Evolutionary conservation across 2,888 invertebrate genomes (phyloP), one percentile per base, ranked within the genome.

Genomic region (Lagria hirta): DNA sequence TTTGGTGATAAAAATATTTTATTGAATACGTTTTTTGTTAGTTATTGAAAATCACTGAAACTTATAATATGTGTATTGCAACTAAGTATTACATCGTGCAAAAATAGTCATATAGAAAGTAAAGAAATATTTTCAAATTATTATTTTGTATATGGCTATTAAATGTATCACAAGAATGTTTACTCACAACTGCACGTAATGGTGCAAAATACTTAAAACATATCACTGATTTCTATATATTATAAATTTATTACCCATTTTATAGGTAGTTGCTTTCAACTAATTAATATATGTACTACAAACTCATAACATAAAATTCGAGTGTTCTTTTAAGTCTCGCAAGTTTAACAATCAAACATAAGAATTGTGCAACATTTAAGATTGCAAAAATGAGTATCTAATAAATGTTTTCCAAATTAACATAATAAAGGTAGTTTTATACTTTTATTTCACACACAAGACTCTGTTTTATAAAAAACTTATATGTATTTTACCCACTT

Each of bases 1-100:
- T n/a, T n/a, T n/a, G 37, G 30, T 66, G 67, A 68, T 68, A 68
- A 66, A 69, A 68, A 70, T 68, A 67, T 69, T 43, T 68, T 70
- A 69, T 68, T 70, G 63, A 65, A 62, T 65, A 65, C 62, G 60
- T 51, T 55, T 59, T 52, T 64, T 66, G 64, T 64, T 65, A 68
- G 66, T 67, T 52, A 64, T 61, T 63, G 64, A 68, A 65, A 66
- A 66, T 63, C 60, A 61, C 61, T 59, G 63, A 64, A 67, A 65
- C 52, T 58, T 65, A 46, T 37, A 62, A 62, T 55, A 61, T 62
- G 53, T 60, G 58, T 66, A 66, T 67, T 66, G 66, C 64, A 67
- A 68, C 66, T 67, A 67, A 60, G 49, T 53, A 49, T 60, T 57
- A 49, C 55, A 60, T 62, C 65, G 66, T 68, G 68, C 68, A 65